Evolutionary conservation across 2,797 vertebrate species (phyloP).

Genomic region (Oceanodroma leucorhoa): DNA sequence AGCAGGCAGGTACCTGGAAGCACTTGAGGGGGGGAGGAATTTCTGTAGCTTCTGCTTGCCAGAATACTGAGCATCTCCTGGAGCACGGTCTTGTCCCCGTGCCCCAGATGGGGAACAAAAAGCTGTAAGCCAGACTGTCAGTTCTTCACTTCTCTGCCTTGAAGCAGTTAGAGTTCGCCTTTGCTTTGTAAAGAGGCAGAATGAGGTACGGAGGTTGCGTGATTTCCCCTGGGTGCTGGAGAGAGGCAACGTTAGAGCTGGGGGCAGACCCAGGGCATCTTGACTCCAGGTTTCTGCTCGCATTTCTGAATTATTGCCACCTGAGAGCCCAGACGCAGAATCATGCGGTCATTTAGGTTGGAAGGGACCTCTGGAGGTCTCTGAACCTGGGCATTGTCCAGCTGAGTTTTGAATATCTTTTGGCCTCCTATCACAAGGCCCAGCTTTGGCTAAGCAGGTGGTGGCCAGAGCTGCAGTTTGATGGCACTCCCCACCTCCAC

Average conservation of each 20-base stretch:
- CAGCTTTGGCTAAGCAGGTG: not conserved
- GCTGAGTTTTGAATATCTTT: rapidly evolving
- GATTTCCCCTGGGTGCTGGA: not conserved
- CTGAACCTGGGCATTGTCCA: not conserved
- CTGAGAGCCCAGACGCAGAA: not conserved
- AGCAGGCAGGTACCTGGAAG: not conserved
- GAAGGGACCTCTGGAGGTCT: not conserved
- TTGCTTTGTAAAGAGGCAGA: not conserved
- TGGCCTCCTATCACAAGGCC: not conserved
- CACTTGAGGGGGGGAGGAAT: not conserved
- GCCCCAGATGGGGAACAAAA: not conserved
- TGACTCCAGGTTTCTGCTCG: not conserved
- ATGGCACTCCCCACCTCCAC: not conserved
- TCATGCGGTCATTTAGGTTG: rapidly evolving
- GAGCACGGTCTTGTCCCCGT: rapidly evolving
- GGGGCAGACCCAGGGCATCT: not conserved
- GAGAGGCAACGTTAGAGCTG: not conserved
- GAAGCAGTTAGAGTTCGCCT: not conserved
- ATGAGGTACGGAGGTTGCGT: not conserved
- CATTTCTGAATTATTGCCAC: not conserved
- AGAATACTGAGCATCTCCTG: not conserved
- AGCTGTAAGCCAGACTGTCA: not conserved
- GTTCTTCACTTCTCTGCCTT: not conserved
- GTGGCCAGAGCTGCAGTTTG: not conserved
- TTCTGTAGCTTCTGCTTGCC: not conserved